Evolutionary conservation across 2,797 vertebrate genomes (phyloP), one percentile per base, ranked within the genome.

Genomic region (Megaceryle alcyon): DNA sequence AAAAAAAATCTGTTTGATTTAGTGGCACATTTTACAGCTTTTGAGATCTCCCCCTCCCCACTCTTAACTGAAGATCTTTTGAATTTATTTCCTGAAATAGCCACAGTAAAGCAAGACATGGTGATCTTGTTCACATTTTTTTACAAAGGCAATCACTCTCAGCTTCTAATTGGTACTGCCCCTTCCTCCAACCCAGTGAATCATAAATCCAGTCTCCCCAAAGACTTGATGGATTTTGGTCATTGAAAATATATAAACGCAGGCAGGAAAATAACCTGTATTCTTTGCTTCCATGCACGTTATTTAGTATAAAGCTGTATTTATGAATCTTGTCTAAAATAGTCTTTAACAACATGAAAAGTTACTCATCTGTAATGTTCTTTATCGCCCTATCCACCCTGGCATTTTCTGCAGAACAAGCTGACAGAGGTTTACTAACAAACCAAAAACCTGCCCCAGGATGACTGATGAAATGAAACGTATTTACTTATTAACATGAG

Each of bases 161-260:
- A 59, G 7, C 28, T n/a, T 66, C 33, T 54, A 21, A 49, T 8
- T 31, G 49, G 41, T 22, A 54, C n/a, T 22, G 9, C 29, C 46
- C 9, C 16, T 75, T 86, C 19, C 29, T 84, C 31, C 46, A 71
- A 25, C 15, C 19, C 70, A 35, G 37, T 46, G 59, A 76, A 35
- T 22, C 49, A 57, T 43, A 82, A 81, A 57, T 33, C 31, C 46
- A 26, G 31, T 41, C 33, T 57, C 41, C 15, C 4, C 5, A 22
- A 86, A 75, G 53, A 69, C 33, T 10, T 43, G 3, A 33, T n/a
- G 20, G 19, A n/a, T 89, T 94, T 61, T 64, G 29, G 12, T 56
- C 43, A 46, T 8, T 31, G 4, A 25, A 49, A 0, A 0, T 31
- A 44, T 14, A 61, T 6, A 79, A 78, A 53, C 3, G 39, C 4